Evolutionary conservation across 2,888 invertebrate genomes (phyloP).

Genomic region (Spatulosminthurus flaviceps): DNA sequence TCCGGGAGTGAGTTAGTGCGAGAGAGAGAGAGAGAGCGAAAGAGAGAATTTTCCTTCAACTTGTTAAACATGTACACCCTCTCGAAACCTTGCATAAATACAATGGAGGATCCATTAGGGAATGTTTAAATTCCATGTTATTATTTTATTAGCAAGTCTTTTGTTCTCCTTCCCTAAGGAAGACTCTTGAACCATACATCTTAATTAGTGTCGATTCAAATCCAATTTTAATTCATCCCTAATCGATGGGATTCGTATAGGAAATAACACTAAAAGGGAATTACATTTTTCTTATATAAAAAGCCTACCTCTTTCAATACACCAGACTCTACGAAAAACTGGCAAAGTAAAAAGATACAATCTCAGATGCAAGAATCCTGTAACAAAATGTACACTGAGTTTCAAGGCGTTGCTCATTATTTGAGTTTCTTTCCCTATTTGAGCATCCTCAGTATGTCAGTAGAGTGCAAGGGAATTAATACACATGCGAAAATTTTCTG

Average conservation of each 20-base stretch:
- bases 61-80: not conserved
- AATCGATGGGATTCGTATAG: not conserved
- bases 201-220: conserved; percentile 46
- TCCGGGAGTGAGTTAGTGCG: no score
- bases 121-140: conserved; percentile 40
- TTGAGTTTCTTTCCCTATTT: not conserved
- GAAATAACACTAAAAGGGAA: no score
- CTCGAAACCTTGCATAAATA: not conserved
- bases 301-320: no score
- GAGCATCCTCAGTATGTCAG: not conserved
- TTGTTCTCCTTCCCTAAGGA: conserved; percentile 41
- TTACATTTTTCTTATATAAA: no score
- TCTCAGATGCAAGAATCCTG: no score
- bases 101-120: conserved; percentile 29
- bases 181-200: conserved; percentile 25
- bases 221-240: conserved; percentile 42
- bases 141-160: conserved; percentile 42
- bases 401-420: not conserved
- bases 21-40: no score
- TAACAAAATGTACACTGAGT: not conserved
- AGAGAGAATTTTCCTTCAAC: not conserved
- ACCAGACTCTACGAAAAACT: no score
- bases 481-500: no score
- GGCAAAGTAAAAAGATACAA: no score
- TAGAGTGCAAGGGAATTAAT: not conserved